Base-by-base conservation (phyloP, 1,140 invertebrate species). In the Lucilia cuprina region DNA sequence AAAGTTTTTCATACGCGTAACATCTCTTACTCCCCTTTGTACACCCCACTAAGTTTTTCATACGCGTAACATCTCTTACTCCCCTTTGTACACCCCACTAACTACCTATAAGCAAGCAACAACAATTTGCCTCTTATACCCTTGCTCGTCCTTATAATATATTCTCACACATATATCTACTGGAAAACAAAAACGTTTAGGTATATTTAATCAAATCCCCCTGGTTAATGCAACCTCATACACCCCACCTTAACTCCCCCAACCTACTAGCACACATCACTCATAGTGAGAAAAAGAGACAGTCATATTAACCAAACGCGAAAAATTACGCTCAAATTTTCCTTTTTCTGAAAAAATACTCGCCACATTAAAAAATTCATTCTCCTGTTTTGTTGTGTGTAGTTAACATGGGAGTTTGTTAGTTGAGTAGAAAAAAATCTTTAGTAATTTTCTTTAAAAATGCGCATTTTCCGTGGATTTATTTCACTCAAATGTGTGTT, bases 401-500 rank as follows among this genome's bases (percentile, higher is more conserved):
- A 21, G 19, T 14, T 49, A 50, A 47, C 49, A 41, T 80, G 77
- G 41, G 41, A 25, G 41, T 80, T 17, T 77, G 25, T 77, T 77
- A 17, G 14, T 77, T 34, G 34, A 77, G 74, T 41, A 41, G 41
- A 41, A 41, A 41, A n/a, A 77, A 77, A 41, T 41, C n/a, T 8
- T 41, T 77, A 35, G 2, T 10, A 17, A 10, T 49, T 47, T 78
- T 80, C 47, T n/a, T 47, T 14, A 70, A 80, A 80, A 80, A 80
- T 80, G 77, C 77, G 77, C 77, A 80, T 80, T 80, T 78, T 80
- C 77, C 19, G 10, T 25, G 14, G 12, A n/a, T 25, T 80, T 80
- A 47, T 80, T 80, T 80, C 77, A 50, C 77, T 80, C 77, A 80
- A 80, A 80, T 49, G 9, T 55, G 25, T 30, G 25, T 30, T 30